A percentile compares a stretch with the other conserved stretches of the same genome.
Conservation (phyloP, 2,797 vertebrate species). For the Acanthis flammea region DNA sequence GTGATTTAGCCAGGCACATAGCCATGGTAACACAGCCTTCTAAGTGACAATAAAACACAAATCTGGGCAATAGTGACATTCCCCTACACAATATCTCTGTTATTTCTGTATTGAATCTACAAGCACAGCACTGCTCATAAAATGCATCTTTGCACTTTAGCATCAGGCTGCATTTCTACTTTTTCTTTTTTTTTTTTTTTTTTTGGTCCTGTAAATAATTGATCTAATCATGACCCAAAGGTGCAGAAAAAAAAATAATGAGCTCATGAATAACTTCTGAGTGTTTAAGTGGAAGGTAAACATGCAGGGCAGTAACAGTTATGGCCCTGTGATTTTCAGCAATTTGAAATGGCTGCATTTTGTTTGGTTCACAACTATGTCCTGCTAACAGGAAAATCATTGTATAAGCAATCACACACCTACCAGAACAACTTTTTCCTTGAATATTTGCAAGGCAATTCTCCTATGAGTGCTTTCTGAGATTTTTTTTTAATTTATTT, state of each 20-base stretch:
- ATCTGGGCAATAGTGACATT: background rate
- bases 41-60: background rate
- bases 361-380: background rate
- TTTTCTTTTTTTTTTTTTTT: background rate
- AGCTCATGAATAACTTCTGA: background rate
- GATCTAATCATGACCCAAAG: conserved; percentile 13
- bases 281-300: background rate
- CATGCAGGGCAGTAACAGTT: background rate
- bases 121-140: conserved; percentile 20
- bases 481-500: too few relatives aligned
- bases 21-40: background rate
- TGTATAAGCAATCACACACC: background rate
- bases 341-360: background rate
- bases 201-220: background rate
- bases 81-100: background rate
- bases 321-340: background rate
- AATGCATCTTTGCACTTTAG: conserved; percentile 11
- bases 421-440: background rate
- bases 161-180: background rate
- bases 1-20: conserved; percentile 1
- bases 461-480: background rate
- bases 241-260: background rate
- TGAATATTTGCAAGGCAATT: background rate
- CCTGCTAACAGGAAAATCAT: background rate
- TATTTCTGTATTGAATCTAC: conserved; percentile 27